A percentile compares a stretch with the other conserved stretches of the same genome.
These are phyloP conservation scores for Dufourea novaeangliae DNA, from an alignment of 1,140 invertebrate species.

Conservation along the genomic window DNA sequence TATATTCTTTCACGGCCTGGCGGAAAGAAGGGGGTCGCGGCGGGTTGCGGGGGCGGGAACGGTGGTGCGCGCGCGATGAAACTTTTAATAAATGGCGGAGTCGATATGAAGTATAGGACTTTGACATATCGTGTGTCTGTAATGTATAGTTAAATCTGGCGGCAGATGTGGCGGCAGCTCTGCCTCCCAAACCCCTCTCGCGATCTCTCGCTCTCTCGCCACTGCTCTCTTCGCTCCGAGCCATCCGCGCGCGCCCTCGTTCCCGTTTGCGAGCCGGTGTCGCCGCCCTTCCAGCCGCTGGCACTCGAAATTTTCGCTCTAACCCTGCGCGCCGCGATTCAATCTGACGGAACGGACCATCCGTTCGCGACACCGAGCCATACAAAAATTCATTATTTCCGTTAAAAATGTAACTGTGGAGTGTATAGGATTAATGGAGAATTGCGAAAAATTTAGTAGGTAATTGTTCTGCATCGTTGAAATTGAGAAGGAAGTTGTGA, in stretches of 20 bases:
- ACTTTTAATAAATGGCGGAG: constrained; percentile 83
- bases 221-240: constrained; percentile 28
- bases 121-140: constrained; percentile 83
- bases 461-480: too few species aligned
- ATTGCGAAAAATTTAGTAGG: too few species aligned
- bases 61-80: constrained; percentile 79
- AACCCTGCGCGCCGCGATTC: too few species aligned
- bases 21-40: constrained; percentile 61
- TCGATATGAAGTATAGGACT: constrained; percentile 83
- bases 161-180: constrained; percentile 79
- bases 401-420: too few species aligned
- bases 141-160: constrained; percentile 83
- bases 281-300: constrained; percentile 46
- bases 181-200: constrained; percentile 62
- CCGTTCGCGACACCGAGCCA: background rate
- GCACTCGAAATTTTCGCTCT: too few species aligned
- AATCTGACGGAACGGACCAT: background rate
- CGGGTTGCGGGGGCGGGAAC: constrained; percentile 56
- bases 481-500: too few species aligned
- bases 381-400: too few species aligned
- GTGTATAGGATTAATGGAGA: too few species aligned
- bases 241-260: constrained; percentile 36
- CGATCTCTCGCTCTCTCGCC: constrained; percentile 29
- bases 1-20: constrained; percentile 54
- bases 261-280: constrained; percentile 35